Evolutionary conservation across 2,888 invertebrate species (phyloP).

Genomic region (Halictus ligatus): DNA sequence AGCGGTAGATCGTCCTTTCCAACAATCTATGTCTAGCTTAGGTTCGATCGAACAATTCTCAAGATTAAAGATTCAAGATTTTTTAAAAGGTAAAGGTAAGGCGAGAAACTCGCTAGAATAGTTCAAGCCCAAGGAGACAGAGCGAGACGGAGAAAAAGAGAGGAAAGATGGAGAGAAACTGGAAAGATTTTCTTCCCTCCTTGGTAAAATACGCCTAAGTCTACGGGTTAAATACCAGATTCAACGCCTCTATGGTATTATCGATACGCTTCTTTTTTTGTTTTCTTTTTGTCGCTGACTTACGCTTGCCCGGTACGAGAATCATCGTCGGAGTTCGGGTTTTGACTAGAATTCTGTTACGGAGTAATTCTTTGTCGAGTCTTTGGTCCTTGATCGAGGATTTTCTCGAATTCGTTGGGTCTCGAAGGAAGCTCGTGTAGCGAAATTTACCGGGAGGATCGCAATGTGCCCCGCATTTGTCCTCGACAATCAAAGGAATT

Average conservation of each 20-base stretch:
- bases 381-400: constrained; percentile 69
- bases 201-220: constrained; percentile 37
- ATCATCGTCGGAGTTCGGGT: constrained; percentile 33
- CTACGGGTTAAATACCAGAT: constrained; percentile 63
- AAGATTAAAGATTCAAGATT: constrained; percentile 46
- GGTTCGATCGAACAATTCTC: constrained; percentile 44
- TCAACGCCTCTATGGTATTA: constrained; percentile 52
- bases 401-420: constrained; percentile 65
- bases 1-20: constrained; percentile 21
- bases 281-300: constrained; percentile 31
- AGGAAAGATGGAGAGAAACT: constrained; percentile 25
- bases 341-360: constrained; percentile 62
- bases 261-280: constrained; percentile 44
- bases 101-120: background rate
- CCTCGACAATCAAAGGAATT: constrained; percentile 18
- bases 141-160: constrained; percentile 32
- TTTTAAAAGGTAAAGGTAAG: constrained; percentile 30
- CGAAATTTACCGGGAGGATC: constrained; percentile 33
- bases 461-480: constrained; percentile 24
- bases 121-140: constrained; percentile 9
- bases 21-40: constrained; percentile 49
- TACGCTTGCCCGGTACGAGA: constrained; percentile 54
- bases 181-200: constrained; percentile 19
- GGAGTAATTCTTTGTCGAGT: constrained; percentile 58
- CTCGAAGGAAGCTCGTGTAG: constrained; percentile 59